Evolutionary conservation across 2,888 invertebrate species (phyloP).

Genomic region (Synanthedon tipuliformis): DNA sequence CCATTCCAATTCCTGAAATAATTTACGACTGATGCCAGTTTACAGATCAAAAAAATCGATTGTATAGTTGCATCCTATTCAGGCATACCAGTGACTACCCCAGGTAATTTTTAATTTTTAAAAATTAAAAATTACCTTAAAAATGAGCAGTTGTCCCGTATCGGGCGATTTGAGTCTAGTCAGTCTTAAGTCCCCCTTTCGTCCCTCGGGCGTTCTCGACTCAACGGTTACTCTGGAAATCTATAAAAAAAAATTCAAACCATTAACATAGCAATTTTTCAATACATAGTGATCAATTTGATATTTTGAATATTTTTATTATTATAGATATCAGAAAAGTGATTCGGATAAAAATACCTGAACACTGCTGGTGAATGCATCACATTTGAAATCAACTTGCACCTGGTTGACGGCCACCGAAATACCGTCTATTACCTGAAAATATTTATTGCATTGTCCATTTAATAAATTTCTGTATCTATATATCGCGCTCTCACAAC

Average conservation of each 20-base stretch:
- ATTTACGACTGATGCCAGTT: too few relatives aligned
- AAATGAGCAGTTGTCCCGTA: constrained; percentile 91
- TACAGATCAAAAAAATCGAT: too few relatives aligned
- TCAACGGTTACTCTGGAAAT: constrained; percentile 93
- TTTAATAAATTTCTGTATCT: too few relatives aligned
- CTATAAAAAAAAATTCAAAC: too few relatives aligned
- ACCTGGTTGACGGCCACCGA: constrained; percentile 96
- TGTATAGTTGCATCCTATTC: too few relatives aligned
- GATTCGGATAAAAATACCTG: constrained; percentile 77
- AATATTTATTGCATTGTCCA: background rate
- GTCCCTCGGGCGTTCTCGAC: constrained; percentile 93
- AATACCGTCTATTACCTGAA: constrained; percentile 95
- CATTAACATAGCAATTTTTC: too few relatives aligned
- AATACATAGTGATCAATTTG: too few relatives aligned
- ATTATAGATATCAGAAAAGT: background rate
- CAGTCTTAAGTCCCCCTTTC: constrained; percentile 85
- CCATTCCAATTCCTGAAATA: constrained; percentile 86
- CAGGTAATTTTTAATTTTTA: too few relatives aligned
- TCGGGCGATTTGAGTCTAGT: constrained; percentile 92
- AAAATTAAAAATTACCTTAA: constrained; percentile 85
- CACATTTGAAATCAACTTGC: constrained; percentile 92
- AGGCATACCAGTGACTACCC: too few relatives aligned
- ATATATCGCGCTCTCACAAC: too few relatives aligned
- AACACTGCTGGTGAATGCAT: constrained; percentile 94
- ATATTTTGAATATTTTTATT: background rate